Base-by-base conservation (phyloP, 2,888 invertebrate species). In the Macrophya alboannulata region DNA sequence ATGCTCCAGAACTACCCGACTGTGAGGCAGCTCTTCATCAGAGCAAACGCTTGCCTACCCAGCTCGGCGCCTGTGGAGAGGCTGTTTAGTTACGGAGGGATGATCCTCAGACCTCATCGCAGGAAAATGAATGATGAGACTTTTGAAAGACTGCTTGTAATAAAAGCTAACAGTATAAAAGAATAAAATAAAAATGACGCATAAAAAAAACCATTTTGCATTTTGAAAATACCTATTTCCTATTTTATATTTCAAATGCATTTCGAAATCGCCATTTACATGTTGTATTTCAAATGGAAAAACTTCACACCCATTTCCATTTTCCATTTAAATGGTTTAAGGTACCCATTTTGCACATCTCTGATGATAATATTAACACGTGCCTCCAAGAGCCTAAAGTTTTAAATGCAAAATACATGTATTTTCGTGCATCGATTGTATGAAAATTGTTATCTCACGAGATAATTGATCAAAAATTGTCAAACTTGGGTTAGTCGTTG, bases 1-100 rank as follows among this genome's bases (percentile, higher is more conserved):
- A 48, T 48, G 48, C 48, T 48, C 48, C 48, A 48, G 48, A 48
- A 48, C 12, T 88, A 85, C 72, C 84, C 86, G 5, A 86, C 45
- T 17, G 79, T 88, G 59, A 87, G 86, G 86, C 85, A 86, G 81
- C 15, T 87, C 17, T 88, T 87, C 82, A 43, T 88, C 12, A 87
- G 88, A 86, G 87, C 86, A 81, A 88, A 87, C 65, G 85, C 86
- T 5, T 71, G 85, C 21, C 55, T 88, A 45, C 86, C 86, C n/a
- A 87, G 86, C 25, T 88, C 87, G 17, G 88, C 88, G 12, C 86
- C 88, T 17, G 87, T 86, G n/a, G 86, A 87, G 40, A 68, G 87
- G 84, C 51, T 88, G 68, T 87, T 88, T 86, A 85, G 87, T 0
- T 87, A 81, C 85, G 85, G 71, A 17, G 71, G 71, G 25, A 71